These are phyloP conservation scores for Drosophila nr. medialis DNA, from an alignment of 2,888 invertebrate genomes.

Conservation along the genomic window DNA sequence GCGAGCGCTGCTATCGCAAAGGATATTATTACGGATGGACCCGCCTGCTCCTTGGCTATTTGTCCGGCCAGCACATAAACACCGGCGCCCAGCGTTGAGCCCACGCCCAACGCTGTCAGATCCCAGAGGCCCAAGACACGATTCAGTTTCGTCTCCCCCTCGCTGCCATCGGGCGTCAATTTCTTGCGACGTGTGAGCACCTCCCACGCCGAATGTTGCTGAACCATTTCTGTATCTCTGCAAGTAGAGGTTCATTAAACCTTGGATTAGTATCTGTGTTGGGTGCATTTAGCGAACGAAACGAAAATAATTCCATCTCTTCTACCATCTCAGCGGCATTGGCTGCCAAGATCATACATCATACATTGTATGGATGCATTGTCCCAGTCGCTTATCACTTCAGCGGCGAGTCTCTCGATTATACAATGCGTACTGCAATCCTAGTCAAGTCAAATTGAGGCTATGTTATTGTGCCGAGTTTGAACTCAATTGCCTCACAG, in stretches of 20 bases:
- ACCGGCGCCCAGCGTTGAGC: conserved; percentile 94
- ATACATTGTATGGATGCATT: conserved; percentile 19
- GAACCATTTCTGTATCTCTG: conserved; percentile 66
- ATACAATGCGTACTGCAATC: conserved; percentile 60
- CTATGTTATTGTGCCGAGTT: conserved; percentile 39
- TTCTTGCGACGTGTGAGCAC: conserved; percentile 83
- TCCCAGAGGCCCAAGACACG: conserved; percentile 86
- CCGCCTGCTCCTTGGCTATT: conserved; percentile 91
- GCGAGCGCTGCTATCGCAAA: conserved; percentile 95
- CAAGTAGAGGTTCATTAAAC: conserved; percentile 56
- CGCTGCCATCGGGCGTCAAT: conserved; percentile 70
- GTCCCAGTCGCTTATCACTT: conserved; percentile 47
- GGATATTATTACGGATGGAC: conserved; percentile 93
- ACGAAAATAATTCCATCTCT: conserved; percentile 22
- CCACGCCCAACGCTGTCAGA: conserved; percentile 91
- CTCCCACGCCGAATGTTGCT: conserved; percentile 82
- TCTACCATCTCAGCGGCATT: conserved; percentile 14
- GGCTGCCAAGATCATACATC: conserved; percentile 63
- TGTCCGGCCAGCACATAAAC: conserved; percentile 94
- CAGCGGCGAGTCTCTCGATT: conserved; percentile 31
- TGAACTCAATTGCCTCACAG: conserved; percentile 49
- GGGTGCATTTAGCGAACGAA: conserved; percentile 4
- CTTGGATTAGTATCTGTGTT: conserved; percentile 3
- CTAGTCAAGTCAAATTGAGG: conserved; percentile 47
- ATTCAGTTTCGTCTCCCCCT: conserved; percentile 80